Base-by-base conservation (phyloP, 2,888 invertebrate species). In the Cephus sareptanus region DNA sequence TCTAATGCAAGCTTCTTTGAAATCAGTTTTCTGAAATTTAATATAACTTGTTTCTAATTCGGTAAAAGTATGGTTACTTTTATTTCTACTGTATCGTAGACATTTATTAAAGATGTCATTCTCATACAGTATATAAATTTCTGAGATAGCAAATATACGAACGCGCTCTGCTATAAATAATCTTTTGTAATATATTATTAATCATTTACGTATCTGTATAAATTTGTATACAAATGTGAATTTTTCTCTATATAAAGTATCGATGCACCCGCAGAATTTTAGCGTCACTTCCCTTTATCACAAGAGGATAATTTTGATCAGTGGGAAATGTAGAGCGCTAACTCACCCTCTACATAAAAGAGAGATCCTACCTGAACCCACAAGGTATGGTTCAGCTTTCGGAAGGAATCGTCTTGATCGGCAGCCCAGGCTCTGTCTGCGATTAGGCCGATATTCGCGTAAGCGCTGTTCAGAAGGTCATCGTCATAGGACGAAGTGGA, bases 341-440 rank as follows among this genome's bases (percentile, higher is more conserved):
- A 78, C 78, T 78, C 78, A 78, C 78, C 78, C 79, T 77, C 69
- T 73, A 75, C 69, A 75, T 79, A 79, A 77, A 77, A 79, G 71
- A 76, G 69, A 76, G 70, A 31, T 79, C 84, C 83, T 83, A 91
- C 91, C 88, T 89, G 84, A 82, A 88, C 84, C 88, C 90, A 89
- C 83, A 90, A 83, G 37, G 83, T 84, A 79, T 87, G 87, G 84
- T 91, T 91, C 75, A 89, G 85, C 82, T 87, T 89, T 81, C 87
- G 85, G 82, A 88, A 91, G 11, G 84, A 81, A 81, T 91, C 89
- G 40, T 87, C 87, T 68, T 83, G 82, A 80, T 89, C 84, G 79
- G 81, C 85, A 40, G 85, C 85, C 91, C 91, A 91, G 78, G 87
- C 86, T 81, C 82, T 85, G 82, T 90, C 88, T 70, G 90, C 91